Evolutionary conservation across 2,888 invertebrate genomes (phyloP).

Genomic region (Tachystola acroxantha): DNA sequence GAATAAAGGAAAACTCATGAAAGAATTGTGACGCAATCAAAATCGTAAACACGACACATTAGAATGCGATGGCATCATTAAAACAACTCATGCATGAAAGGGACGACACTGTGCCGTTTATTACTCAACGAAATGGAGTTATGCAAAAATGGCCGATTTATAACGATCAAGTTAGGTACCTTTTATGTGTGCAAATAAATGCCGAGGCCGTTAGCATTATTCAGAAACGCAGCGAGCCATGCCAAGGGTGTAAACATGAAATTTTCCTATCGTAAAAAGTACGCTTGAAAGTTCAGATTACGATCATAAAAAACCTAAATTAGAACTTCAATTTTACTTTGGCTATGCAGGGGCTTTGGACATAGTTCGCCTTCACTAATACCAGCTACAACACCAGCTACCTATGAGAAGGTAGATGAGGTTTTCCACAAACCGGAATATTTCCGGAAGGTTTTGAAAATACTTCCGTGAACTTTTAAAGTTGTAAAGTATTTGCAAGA

Average conservation of each 20-base stretch:
- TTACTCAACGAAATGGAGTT: constrained; percentile 18
- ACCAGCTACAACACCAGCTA: no score
- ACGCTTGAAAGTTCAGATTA: no score
- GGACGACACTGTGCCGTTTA: constrained; percentile 17
- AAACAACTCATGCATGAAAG: constrained; percentile 12
- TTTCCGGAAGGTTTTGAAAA: no score
- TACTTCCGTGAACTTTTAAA: no score
- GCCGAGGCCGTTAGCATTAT: constrained; percentile 1
- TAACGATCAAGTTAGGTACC: constrained; percentile 7
- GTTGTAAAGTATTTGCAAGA: no score
- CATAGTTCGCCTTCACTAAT: no score
- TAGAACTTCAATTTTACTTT: no score
- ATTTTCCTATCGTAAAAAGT: neutral
- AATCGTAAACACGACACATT: constrained; percentile 21
- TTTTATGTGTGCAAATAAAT: constrained; percentile 3
- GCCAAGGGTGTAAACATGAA: constrained; percentile 1
- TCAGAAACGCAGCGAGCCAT: neutral
- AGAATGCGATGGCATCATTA: constrained; percentile 12
- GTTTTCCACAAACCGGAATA: no score
- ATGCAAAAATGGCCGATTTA: constrained; percentile 18
- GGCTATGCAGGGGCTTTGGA: no score
- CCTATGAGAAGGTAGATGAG: no score
- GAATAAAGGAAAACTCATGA: constrained; percentile 7
- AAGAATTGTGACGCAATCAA: constrained; percentile 14
- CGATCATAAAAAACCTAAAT: no score